Base-by-base conservation (phyloP, 2,888 invertebrate genomes). In the Agonopterix subpropinquella region DNA sequence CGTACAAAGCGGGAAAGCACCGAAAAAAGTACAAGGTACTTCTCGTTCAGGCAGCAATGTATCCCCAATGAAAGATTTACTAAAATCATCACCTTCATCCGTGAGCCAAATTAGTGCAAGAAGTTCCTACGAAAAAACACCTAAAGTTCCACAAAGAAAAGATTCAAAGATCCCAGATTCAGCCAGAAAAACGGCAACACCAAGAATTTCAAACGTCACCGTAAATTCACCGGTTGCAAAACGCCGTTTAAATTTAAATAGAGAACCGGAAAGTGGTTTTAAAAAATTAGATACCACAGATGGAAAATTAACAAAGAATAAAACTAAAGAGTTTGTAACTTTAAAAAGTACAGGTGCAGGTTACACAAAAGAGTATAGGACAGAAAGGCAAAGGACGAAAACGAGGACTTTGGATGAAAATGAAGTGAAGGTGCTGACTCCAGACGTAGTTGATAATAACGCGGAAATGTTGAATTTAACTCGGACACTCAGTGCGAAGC, bases 371-470 rank as follows among this genome's bases (percentile, higher is more conserved):
- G 39, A 10, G 11, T 4, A 39, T 4, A 39, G 10, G 39, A 4
- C 13, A 13, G 11, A 42, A n/a, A 70, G 86, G 46, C 70, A 77
- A 44, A 60, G 87, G 2, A 70, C 78, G 1, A 80, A 83, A 59
- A 80, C 91, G 0, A 74, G 87, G 45, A 89, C 89, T 0, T 58
- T 89, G 28, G 68, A 77, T n/a, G 83, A 85, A 9, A 64, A 73
- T 50, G 89, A 89, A 69, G 80, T 85, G 0, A 87, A 84, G 56
- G 62, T 86, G 0, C 56, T 87, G 8, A 85, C 67, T 2, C 56
- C 72, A 1, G 73, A 73, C 2, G 62, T 51, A 0, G 67, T 82
- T 0, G 80, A 85, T 48, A 85, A 84, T 63, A 88, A 87, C 55
- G 62, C 54, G 0, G 80, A 78, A 58, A 82, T 88, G 81, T 49